A percentile compares a stretch with the other conserved stretches of the same genome.
phyloP scores from a whole-genome alignment of 2,888 invertebrate species.

The Aphodius sticticus region DNA sequence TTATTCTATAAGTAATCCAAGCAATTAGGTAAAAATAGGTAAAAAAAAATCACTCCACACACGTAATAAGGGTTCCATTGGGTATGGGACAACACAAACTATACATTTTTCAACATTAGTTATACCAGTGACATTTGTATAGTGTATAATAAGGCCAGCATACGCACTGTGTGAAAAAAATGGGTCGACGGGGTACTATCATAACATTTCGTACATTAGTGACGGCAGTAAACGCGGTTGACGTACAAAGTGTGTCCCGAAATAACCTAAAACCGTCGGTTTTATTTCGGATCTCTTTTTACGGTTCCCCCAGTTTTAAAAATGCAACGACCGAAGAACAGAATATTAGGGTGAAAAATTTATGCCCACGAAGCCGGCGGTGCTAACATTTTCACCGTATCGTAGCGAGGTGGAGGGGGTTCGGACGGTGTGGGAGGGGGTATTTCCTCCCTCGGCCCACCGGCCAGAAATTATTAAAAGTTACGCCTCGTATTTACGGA shows the following conservation, averaged over 20 bases:
- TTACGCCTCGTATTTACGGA: not conserved
- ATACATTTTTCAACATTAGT: no score
- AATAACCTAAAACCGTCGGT: constrained; percentile 4
- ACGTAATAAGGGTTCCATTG: no score
- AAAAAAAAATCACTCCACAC: no score
- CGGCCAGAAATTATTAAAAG: not conserved
- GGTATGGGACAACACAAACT: no score
- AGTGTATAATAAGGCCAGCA: no score
- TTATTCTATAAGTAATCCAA: no score
- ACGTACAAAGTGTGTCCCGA: not conserved
- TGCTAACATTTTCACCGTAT: not conserved
- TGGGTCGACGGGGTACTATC: not conserved
- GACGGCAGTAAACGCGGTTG: not conserved
- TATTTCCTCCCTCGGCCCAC: no score
- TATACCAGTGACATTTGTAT: no score
- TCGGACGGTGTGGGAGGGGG: no score
- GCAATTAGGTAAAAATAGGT: no score
- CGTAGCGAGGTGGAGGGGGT: not conserved
- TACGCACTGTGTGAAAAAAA: not conserved
- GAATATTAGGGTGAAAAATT: constrained; percentile 4
- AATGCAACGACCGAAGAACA: not conserved
- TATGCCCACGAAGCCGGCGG: not conserved
- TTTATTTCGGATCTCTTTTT: not conserved
- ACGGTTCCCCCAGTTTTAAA: not conserved
- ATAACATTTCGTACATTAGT: not conserved